These are phyloP conservation scores for Drosophila testacea DNA, from an alignment of 2,888 invertebrate species.

Conservation along the genomic window DNA sequence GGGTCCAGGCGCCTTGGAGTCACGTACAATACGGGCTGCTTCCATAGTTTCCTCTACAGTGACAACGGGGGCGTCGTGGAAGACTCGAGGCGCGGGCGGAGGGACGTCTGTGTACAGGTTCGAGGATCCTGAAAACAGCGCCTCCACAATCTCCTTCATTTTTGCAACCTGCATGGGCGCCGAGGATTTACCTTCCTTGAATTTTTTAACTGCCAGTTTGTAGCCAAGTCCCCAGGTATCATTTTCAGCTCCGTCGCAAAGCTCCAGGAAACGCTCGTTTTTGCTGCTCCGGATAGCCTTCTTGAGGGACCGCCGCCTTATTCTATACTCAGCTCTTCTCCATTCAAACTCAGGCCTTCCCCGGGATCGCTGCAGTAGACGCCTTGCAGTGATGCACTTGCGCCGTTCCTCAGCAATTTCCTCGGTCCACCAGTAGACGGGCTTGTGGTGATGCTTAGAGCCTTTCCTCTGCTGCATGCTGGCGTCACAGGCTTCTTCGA, in stretches of 20 bases:
- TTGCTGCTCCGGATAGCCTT: background rate
- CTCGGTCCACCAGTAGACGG: background rate
- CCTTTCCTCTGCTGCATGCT: background rate
- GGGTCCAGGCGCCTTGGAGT: background rate
- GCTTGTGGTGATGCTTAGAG: background rate
- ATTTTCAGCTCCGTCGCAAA: no score
- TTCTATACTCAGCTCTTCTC: no score
- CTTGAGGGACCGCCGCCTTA: no score
- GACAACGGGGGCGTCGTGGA: background rate
- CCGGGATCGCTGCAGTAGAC: background rate
- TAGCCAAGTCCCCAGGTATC: no score
- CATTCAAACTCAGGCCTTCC: background rate
- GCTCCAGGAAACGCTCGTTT: no score
- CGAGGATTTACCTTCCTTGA: no score
- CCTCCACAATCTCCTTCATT: no score
- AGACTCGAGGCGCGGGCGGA: background rate
- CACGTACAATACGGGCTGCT: background rate
- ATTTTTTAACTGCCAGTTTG: no score
- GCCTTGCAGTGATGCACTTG: background rate
- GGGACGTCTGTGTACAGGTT: no score
- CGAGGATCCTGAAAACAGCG: no score
- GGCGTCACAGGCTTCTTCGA: background rate
- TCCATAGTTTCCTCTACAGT: background rate
- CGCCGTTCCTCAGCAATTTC: background rate
- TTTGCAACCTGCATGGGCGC: no score